Base-by-base conservation (phyloP, 2,888 invertebrate genomes). In the Altica lythri region DNA sequence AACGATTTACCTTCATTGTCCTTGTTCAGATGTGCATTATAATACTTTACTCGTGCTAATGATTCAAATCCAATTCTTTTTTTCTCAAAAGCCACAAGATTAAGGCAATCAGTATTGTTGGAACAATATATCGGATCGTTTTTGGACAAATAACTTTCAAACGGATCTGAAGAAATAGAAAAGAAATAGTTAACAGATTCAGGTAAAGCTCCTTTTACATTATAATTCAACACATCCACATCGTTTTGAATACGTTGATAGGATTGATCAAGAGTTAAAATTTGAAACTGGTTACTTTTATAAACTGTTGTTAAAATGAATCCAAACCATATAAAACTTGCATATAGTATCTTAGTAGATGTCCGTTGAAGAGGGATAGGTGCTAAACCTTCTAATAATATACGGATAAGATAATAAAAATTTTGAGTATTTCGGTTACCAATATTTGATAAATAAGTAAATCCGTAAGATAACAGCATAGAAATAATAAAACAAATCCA, bases 271-370 rank as follows among this genome's bases (percentile, higher is more conserved):
- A 10, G 10, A 6, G 2, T 38, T 19, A 38, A 18, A 19, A 38
- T 18, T 9, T 19, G 9, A 10, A 38, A 38, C 19, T 38, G 38
- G n/a, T 19, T 19, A 19, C 38, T 38, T 19, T 38, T 38, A 19
- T 38, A 38, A 10, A 38, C n/a, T n/a, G 2, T 38, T 12, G 38
- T 38, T 2, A 38, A 19, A n/a, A 38, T n/a, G 8, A 38, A 38
- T n/a, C 3, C 2, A 10, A 3, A 18, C 1, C 17, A 18, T 12
- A 38, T 2, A 19, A 38, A 19, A n/a, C 3, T 10, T n/a, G 10
- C 19, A 5, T 18, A 38, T n/a, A 38, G 5, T 13, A 38, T 2
- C 5, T 38, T 38, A 18, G 12, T 18, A 8, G 38, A 1, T 2
- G 14, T 1, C 2, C 18, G n/a, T 4, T 19, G 2, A 8, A 10